Evolutionary conservation across 2,113 vertebrate genomes (phyloP), one percentile per base, ranked within the genome.

Genomic region (Myrmophylax atrothorax): DNA sequence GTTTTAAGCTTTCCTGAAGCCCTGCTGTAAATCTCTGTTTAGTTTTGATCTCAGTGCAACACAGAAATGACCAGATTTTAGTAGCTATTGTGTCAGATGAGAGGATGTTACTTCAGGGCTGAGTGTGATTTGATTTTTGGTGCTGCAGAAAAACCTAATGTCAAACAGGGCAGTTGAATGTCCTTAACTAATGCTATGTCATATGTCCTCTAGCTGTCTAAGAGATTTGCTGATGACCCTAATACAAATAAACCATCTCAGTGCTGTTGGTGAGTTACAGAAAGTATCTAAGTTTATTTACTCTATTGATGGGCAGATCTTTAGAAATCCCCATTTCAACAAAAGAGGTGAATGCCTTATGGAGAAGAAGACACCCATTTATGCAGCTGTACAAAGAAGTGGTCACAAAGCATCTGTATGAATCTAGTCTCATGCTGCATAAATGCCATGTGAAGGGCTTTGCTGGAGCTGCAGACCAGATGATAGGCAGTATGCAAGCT

Each of bases 241-340:
- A 84, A 89, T 46, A 88, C 94, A 94, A 87, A 95, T 26, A 82
- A 87, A 78, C 37, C 63, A 38, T 68, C 22, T 88, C 33, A 29
- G 16, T 86, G 35, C 77, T 83, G 26, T 59, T 10, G 3, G 35
- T 64, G 64, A 93, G 53, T 68, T 80, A 73, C 55, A 84, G 62
- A 95, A 92, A 95, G 90, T 73, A 79, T n/a, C 46, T 55, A 58
- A 25, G 13, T 62, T 94, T 86, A 46, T 73, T 94, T 88, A 49
- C 46, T 68, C 56, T 52, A 6, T 12, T n/a, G 63, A 50, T 0
- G 4, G 35, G 37, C 66, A 87, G 46, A 23, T 83, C n/a, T 70
- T 55, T 73, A 89, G 53, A 86, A 90, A 86, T 86, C 46, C 44
- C 53, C 42, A 25, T 85, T 87, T 90, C 64, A 95, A 82, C 25